phyloP scores from a whole-genome alignment of 2,113 vertebrate genomes.

The Tachuris rubrigastra region DNA sequence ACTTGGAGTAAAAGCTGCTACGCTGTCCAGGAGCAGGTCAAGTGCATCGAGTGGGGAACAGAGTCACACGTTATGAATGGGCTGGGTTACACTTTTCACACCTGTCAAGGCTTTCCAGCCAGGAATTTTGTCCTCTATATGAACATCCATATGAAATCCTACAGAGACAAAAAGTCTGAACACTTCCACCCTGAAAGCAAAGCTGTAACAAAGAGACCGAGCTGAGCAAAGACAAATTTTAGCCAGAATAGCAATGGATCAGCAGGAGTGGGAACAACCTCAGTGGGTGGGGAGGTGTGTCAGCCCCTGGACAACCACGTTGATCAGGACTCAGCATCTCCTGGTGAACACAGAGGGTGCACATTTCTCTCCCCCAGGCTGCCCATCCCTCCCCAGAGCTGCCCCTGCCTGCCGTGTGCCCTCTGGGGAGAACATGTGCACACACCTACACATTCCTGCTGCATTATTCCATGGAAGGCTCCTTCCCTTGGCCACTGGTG shows the following conservation, averaged over 20 bases:
- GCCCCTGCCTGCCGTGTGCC: not conserved
- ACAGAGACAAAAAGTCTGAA: not conserved
- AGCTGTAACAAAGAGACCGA: not conserved
- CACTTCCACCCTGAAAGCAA: not conserved
- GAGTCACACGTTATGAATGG: not conserved
- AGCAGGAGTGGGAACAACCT: not conserved
- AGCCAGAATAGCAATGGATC: not conserved
- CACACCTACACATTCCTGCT: conserved; percentile 14
- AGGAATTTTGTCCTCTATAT: not conserved
- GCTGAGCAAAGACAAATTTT: not conserved
- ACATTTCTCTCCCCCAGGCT: not conserved
- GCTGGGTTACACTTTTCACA: not conserved
- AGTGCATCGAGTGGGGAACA: not conserved
- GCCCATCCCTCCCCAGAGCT: not conserved
- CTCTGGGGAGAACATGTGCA: not conserved
- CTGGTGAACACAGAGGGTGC: not conserved
- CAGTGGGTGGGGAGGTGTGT: too few species aligned
- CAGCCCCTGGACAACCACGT: not conserved
- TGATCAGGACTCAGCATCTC: not conserved
- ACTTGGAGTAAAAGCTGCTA: not conserved
- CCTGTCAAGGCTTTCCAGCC: not conserved
- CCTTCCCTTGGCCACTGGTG: not conserved
- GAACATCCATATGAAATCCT: not conserved
- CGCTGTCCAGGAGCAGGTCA: not conserved
- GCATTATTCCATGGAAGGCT: conserved; percentile 26